Base-by-base conservation (phyloP, 2,888 invertebrate species). In the Belgica antarctica region DNA sequence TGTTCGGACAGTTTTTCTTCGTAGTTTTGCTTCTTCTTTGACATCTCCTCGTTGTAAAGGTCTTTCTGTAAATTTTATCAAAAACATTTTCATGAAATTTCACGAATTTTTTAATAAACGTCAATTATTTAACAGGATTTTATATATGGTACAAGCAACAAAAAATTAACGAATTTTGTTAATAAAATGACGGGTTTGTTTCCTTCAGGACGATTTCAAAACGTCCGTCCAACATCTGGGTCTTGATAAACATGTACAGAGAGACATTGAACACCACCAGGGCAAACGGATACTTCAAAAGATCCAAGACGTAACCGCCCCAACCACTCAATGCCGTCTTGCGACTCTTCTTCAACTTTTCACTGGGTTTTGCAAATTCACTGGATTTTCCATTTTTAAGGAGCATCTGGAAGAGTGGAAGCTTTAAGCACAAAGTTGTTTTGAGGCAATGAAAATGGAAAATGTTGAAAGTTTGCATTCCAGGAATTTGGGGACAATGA, bases 1-100 rank as follows among this genome's bases (percentile, higher is more conserved):
- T n/a, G n/a, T n/a, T n/a, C n/a, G n/a, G n/a, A n/a, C 3, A 41
- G 41, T 15, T 41, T 5, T 5, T 5, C 3, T 41, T 41, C 41
- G 3, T 41, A 22, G 8, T 52, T 17, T 4, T 22, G 22, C 31
- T 74, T 71, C 72, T 79, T 78, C 25, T 77, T 79, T 3, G 74
- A 72, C 65, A 78, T 76, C 74, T 80, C 80, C 70, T 77, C 77
- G 68, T 76, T 77, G 71, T 79, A 80, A 27, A 80, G 74, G 17
- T 61, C 61, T 24, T 61, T 61, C 61, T 61, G 28, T 5, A 61
- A 61, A 41, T 41, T 34, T n/a, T n/a, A n/a, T n/a, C 7, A 34
- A 34, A 34, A 34, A 34, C 7, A 34, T 34, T 8, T 34, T n/a
- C 10, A 57, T 27, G 19, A 41, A 10, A 15, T 12, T 47, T 1